Conservation (phyloP, 2,113 vertebrate genomes). For the Myotis lucifugus region DNA sequence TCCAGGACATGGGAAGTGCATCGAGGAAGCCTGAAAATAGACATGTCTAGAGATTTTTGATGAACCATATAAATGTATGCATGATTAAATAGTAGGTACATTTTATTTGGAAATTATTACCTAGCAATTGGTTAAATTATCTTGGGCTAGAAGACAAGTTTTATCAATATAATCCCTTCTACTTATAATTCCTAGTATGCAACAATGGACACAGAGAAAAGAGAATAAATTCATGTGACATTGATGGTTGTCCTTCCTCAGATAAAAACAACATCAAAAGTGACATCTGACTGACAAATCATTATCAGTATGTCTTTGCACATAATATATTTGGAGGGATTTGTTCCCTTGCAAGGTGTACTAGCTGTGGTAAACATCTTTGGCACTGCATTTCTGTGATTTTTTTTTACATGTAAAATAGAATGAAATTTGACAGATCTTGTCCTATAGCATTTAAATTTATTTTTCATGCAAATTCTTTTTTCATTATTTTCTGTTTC, state of each 20-base stretch:
- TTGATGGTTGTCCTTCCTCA: neutral
- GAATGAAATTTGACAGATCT: neutral
- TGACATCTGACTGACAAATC: neutral
- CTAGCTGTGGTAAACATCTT: neutral
- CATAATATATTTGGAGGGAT: neutral
- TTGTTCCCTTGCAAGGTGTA: neutral
- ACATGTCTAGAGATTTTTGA: neutral
- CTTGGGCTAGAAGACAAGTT: neutral
- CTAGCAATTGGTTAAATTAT: neutral
- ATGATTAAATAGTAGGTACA: neutral
- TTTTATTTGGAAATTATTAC: slow-evolving; percentile 14
- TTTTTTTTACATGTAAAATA: neutral
- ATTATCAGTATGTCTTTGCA: neutral
- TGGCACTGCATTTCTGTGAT: neutral
- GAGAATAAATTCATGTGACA: neutral
- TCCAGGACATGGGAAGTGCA: neutral
- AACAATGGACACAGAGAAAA: neutral
- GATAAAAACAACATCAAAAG: neutral
- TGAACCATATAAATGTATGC: neutral
- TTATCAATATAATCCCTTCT: neutral
- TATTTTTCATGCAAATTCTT: slow-evolving; percentile 9
- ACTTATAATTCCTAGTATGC: neutral
- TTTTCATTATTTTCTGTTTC: slow-evolving; percentile 34
- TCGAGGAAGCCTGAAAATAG: neutral
- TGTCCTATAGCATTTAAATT: neutral